Evolutionary conservation across 2,797 vertebrate species (phyloP).

Genomic region (Pteronotus mesoamericanus): DNA sequence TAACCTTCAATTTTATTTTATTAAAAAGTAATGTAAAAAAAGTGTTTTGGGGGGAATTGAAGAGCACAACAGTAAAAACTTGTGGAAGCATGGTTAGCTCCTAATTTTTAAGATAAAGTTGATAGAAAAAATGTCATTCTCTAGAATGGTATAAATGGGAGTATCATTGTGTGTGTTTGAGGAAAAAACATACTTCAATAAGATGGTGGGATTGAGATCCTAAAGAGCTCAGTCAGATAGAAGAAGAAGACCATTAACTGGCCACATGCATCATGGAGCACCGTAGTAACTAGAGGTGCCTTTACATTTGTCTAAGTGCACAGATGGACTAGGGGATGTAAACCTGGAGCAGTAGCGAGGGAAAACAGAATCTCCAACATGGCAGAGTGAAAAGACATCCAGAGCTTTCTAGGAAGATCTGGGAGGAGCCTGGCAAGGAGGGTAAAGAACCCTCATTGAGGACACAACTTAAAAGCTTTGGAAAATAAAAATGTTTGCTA

Average conservation of each 20-base stretch:
- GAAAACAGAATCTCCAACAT: background rate
- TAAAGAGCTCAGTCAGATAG: background rate
- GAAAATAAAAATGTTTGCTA: background rate
- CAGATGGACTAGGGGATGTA: background rate
- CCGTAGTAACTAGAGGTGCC: background rate
- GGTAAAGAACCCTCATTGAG: background rate
- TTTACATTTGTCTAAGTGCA: background rate
- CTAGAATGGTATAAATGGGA: background rate
- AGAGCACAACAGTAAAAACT: background rate
- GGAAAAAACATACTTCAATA: background rate
- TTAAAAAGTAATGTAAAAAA: background rate
- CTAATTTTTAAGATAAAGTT: background rate
- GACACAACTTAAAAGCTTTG: background rate
- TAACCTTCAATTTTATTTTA: conserved; percentile 6
- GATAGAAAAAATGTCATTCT: background rate
- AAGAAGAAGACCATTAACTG: background rate
- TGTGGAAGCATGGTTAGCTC: background rate
- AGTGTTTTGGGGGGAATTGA: background rate
- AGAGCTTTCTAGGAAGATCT: background rate
- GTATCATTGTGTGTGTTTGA: background rate
- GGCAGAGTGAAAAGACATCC: background rate
- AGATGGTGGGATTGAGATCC: background rate
- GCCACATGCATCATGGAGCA: background rate
- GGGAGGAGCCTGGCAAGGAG: background rate
- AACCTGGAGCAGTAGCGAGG: background rate